Evolutionary conservation across 2,113 vertebrate genomes (phyloP).

Genomic region (Aix galericulata): DNA sequence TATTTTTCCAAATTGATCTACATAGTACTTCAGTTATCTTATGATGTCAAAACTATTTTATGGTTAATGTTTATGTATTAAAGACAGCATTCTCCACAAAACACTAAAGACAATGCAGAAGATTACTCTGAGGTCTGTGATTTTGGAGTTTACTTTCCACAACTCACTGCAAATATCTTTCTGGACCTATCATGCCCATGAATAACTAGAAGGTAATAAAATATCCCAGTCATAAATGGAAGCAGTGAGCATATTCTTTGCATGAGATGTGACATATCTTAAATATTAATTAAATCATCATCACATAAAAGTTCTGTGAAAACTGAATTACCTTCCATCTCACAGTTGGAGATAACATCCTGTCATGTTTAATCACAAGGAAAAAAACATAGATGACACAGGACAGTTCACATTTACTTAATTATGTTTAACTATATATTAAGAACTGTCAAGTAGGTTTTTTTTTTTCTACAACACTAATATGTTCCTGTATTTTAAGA

Average conservation of each 20-base stretch:
- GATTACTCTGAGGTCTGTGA: neutral
- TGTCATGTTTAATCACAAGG: conserved; percentile 61
- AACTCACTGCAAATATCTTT: neutral
- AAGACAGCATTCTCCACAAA: neutral
- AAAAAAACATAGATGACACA: conserved; percentile 62
- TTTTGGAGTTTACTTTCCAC: neutral
- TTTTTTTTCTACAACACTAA: conserved; percentile 19
- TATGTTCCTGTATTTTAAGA: conserved; percentile 28
- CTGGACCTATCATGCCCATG: neutral
- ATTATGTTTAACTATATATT: conserved; percentile 52
- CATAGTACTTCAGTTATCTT: neutral
- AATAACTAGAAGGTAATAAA: neutral
- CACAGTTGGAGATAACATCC: conserved; percentile 68
- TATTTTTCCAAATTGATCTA: neutral
- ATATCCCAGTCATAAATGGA: conserved; percentile 28
- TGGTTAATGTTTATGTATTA: neutral
- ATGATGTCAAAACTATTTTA: neutral
- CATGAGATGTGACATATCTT: conserved; percentile 33
- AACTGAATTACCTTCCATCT: conserved; percentile 71
- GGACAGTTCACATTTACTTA: conserved; percentile 37
- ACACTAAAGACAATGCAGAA: neutral
- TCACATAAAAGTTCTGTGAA: conserved; percentile 65
- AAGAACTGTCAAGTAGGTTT: conserved; percentile 59
- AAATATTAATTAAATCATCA: conserved; percentile 66
- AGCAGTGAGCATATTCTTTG: neutral